Conservation (phyloP, 1,140 invertebrate genomes). For the Cherax quadricarinatus region DNA sequence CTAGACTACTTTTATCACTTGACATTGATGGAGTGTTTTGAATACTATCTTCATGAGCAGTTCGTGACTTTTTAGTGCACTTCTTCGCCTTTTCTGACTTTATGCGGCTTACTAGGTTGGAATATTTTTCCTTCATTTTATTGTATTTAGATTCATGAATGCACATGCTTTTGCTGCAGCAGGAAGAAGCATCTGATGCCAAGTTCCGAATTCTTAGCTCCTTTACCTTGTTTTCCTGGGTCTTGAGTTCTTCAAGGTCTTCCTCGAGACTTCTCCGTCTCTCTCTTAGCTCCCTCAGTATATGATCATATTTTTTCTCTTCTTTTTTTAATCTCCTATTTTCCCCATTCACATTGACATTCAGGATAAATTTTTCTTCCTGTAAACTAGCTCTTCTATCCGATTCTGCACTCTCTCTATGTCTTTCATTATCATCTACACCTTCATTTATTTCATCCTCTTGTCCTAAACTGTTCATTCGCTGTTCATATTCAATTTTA, state of each 20-base stretch:
- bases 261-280: constrained; percentile 49
- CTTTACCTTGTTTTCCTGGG: constrained; percentile 46
- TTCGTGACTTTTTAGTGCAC: constrained; percentile 8
- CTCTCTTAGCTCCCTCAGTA: constrained; percentile 36
- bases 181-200: not conserved
- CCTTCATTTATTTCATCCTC: constrained; percentile 7
- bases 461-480: constrained; percentile 41
- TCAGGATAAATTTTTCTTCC: not conserved
- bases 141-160: constrained; percentile 55
- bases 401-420: not conserved
- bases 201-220: constrained; percentile 34
- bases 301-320: constrained; percentile 45
- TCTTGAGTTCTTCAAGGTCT: constrained; percentile 51
- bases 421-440: constrained; percentile 1
- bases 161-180: constrained; percentile 25
- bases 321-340: constrained; percentile 12
- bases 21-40: constrained; percentile 19
- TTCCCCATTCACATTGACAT: not conserved
- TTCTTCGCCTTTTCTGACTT: constrained; percentile 57
- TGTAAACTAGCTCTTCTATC: not conserved
- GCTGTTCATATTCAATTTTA: constrained; percentile 60
- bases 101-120: constrained; percentile 45
- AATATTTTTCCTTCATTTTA: constrained; percentile 48
- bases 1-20: constrained; percentile 48
- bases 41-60: not conserved